Base-by-base conservation (phyloP, 1,140 invertebrate genomes). In the Bombus haemorrhoidalis region DNA sequence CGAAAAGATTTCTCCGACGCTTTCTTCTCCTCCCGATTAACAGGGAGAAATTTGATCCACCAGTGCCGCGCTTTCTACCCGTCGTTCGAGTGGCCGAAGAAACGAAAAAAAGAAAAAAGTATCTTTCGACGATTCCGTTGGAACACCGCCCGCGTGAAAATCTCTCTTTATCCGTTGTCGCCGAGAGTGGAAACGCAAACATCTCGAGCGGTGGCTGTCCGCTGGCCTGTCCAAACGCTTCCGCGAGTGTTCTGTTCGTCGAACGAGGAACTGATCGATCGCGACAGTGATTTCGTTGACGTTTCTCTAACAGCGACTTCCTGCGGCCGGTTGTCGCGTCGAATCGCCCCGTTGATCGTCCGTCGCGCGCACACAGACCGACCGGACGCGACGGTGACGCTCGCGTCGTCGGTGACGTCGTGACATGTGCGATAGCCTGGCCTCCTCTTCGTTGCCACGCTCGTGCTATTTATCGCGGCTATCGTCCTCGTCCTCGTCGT, bases 351-450 rank as follows among this genome's bases (percentile, higher is more conserved):
- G 74, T 34, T n/a, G 22, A 32, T 74, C 34, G 74, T 57, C 34
- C 47, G 47, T 37, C 74, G 73, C 47, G 34, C 6, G 32, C 15
- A 41, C 18, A 18, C 18, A 53, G 43, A 47, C 34, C 47, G 69
- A 47, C 72, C 62, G 73, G 57, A 34, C 73, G 43, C 88, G 80
- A 83, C 74, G 66, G 64, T 84, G 57, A 37, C 57, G 41, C 39
- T 69, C 69, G 69, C 72, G 59, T 85, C 83, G 74, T 64, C 53
- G 66, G 82, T 62, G 77, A 64, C 82, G 78, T 82, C 88, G 87
- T 91, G 92, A 89, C 91, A 93, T 93, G 92, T 89, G 85, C 92
- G 87, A 64, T 83, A 82, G 88, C 62, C 81, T 34, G 73, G 34
- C 81, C 32, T 28, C 57, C 41, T 64, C 15, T 59, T 81, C 80